A percentile compares a stretch with the other conserved stretches of the same genome.
Conservation (phyloP, 2,888 invertebrate genomes). For the Idaea aversata region DNA sequence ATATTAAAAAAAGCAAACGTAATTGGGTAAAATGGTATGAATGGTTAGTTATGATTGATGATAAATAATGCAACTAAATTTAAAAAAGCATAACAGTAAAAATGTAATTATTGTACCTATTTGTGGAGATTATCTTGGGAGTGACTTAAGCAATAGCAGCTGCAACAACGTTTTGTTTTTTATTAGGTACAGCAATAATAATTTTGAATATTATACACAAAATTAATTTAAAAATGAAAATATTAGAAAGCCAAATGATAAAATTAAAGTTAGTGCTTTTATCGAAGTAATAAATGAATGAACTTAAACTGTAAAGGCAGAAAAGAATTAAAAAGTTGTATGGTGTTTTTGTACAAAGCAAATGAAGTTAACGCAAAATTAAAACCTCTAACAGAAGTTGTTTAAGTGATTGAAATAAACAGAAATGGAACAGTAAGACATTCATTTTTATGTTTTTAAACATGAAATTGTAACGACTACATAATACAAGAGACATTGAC, state of each 20-base stretch:
- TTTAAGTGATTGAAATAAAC: not conserved
- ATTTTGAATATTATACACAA: conserved; percentile 7
- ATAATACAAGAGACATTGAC: too few species aligned
- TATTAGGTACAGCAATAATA: conserved; percentile 50
- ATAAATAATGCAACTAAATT: conserved; percentile 47
- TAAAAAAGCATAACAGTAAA: conserved; percentile 60
- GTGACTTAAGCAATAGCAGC: conserved; percentile 81
- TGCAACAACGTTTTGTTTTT: conserved; percentile 66
- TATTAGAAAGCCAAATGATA: not conserved
- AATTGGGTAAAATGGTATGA: conserved; percentile 11
- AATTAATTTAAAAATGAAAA: conserved; percentile 5
- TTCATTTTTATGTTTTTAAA: not conserved
- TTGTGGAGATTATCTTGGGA: conserved; percentile 72
- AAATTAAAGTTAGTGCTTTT: not conserved
- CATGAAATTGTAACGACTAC: too few species aligned
- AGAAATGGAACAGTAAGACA: not conserved
- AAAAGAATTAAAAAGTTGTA: conserved; percentile 11
- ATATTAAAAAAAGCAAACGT: conserved; percentile 19
- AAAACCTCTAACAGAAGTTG: not conserved
- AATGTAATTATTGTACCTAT: conserved; percentile 70
- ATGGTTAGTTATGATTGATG: conserved; percentile 13
- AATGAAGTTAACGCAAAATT: not conserved
- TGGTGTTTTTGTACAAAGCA: not conserved
- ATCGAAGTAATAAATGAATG: conserved; percentile 1
- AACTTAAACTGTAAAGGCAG: conserved; percentile 17